Evolutionary conservation across 2,113 vertebrate genomes (phyloP).

Genomic region (Saiga tatarica): DNA sequence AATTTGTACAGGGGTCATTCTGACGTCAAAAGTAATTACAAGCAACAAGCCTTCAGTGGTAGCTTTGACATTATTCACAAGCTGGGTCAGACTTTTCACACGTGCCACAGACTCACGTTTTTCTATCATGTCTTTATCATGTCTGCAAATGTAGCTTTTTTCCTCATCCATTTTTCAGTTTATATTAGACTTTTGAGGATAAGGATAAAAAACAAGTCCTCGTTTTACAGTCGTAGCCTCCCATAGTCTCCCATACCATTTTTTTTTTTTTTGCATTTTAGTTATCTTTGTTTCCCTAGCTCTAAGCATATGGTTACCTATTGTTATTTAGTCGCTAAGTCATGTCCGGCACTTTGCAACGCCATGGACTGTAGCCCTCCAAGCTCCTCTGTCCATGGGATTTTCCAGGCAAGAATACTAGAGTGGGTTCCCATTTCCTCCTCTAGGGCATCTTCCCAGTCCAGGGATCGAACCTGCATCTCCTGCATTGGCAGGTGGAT

Average conservation of each 20-base stretch:
- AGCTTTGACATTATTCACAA: not conserved
- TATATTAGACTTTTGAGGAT: not conserved
- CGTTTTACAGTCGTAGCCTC: not conserved
- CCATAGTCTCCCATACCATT: not conserved
- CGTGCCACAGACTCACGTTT: not conserved
- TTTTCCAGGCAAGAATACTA: not conserved
- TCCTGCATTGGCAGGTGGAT: not conserved
- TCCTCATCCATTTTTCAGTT: not conserved
- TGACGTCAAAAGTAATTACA: not conserved
- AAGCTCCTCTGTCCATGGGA: not conserved
- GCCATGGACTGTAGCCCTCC: not conserved
- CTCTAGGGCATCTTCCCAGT: not conserved
- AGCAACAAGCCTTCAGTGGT: not conserved
- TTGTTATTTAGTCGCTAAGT: not conserved
- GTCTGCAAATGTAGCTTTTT: not conserved
- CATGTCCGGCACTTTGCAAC: accelerated
- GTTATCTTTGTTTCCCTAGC: not conserved
- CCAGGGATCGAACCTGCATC: not conserved
- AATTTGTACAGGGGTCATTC: not conserved
- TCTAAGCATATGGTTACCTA: not conserved
- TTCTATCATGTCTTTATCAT: not conserved
- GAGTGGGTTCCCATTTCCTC: not conserved
- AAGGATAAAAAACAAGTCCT: not conserved
- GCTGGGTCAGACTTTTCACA: not conserved
- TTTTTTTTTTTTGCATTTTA: not conserved